Evolutionary conservation across 2,888 invertebrate genomes (phyloP), one percentile per base, ranked within the genome.

Genomic region (Drosophila siamana): DNA sequence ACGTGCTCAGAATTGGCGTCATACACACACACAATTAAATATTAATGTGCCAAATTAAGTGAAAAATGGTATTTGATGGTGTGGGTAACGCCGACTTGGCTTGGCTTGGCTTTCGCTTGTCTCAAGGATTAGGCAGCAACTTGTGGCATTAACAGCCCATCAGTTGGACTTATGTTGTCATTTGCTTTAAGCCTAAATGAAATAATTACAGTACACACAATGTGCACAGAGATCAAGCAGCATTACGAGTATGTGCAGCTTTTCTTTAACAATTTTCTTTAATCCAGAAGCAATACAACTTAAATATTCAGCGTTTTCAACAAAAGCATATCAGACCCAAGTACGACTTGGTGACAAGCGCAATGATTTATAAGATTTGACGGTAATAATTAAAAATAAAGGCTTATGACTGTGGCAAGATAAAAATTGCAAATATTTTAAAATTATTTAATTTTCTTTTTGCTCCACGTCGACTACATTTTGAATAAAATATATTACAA

Each of bases 41-140:
- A 88, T 86, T 78, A 85, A 88, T 81, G 87, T 73, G 73, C 51
- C 67, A 85, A 81, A 86, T 87, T 85, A 86, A 75, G 85, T 87
- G 89, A 86, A 89, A 88, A 86, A 79, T 69, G 64, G 52, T 50
- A 65, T 54, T 68, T 71, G 46, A 48, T 36, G 56, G 43, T 43
- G 22, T 51, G 28, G 33, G 46, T 19, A 2, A 24, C 41, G 44
- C 15, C 28, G 28, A 19, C 7, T 15, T 11, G 41, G 16, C 38
- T 15, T 11, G 41, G 16, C 38, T 48, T 41, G 57, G 43, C 56
- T 65, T 57, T 48, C 38, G 60, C 68, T 63, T 66, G 69, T 80
- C 62, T 9, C 57, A 67, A 65, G 80, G 88, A 83, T 86, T 86
- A 80, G 38, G 62, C 50, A 62, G 60, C 84, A 86, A 86, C 69